A percentile compares a stretch with the other conserved stretches of the same genome.
Evolutionary conservation across 2,113 vertebrate genomes (phyloP).

Genomic region (Dunckerocampus dactyliophorus): DNA sequence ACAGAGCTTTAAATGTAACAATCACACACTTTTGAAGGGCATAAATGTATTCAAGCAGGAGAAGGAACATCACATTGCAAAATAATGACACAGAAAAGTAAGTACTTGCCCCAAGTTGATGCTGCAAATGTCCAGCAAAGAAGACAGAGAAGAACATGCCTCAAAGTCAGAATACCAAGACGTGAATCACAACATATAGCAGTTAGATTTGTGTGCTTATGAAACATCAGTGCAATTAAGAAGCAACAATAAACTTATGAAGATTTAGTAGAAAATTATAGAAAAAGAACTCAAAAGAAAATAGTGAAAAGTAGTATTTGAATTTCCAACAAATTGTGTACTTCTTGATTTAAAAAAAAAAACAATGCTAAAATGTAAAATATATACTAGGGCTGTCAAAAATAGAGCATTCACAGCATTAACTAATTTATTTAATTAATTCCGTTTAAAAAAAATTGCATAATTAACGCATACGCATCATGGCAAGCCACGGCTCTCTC

Average conservation of each 20-base stretch:
- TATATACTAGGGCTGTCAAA: too few relatives aligned
- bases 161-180: slow-evolving; percentile 31
- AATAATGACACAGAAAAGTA: slow-evolving; percentile 70
- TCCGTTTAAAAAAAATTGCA: too few relatives aligned
- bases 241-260: slow-evolving; percentile 9
- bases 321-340: too few relatives aligned
- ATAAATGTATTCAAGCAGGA: slow-evolving; percentile 14
- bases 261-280: slow-evolving; percentile 1
- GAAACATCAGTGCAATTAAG: slow-evolving; percentile 11
- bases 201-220: neutral
- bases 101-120: slow-evolving; percentile 90
- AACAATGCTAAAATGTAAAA: too few relatives aligned
- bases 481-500: too few relatives aligned
- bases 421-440: too few relatives aligned
- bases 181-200: slow-evolving; percentile 63
- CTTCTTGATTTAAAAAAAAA: too few relatives aligned
- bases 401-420: too few relatives aligned
- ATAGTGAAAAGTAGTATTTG: too few relatives aligned
- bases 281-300: too few relatives aligned
- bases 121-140: slow-evolving; percentile 77
- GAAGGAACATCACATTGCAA: neutral
- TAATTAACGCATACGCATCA: too few relatives aligned
- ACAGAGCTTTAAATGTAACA: neutral
- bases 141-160: slow-evolving; percentile 30
- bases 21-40: slow-evolving; percentile 6